Evolutionary conservation across 2,797 vertebrate species (phyloP).

Genomic region (Xenentodon cancila): DNA sequence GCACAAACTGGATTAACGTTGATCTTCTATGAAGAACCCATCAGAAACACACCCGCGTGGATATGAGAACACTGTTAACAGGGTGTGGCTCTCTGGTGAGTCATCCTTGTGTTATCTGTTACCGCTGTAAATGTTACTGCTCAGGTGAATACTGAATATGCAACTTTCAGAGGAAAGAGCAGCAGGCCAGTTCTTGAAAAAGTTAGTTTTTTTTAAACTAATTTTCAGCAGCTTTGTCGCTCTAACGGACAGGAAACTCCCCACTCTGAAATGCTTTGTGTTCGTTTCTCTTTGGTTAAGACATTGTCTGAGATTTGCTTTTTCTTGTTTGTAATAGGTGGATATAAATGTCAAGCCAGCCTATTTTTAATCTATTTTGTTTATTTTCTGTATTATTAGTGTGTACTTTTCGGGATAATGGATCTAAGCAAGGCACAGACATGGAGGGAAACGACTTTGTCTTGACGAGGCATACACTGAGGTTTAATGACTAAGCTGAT

Average conservation of each 20-base stretch:
- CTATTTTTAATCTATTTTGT: slow-evolving; percentile 5
- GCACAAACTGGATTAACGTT: too few species aligned
- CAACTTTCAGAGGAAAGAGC: neutral
- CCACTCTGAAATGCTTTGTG: neutral
- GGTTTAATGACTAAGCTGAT: neutral
- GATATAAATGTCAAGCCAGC: neutral
- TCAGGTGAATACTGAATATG: neutral
- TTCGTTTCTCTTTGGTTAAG: neutral
- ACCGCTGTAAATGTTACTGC: too few species aligned
- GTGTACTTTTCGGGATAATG: too few species aligned
- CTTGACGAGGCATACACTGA: neutral
- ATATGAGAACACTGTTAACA: too few species aligned
- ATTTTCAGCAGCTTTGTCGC: neutral
- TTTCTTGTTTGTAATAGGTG: too few species aligned
- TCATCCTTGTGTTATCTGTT: too few species aligned
- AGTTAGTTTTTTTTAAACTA: neutral
- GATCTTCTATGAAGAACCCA: too few species aligned
- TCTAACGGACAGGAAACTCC: neutral
- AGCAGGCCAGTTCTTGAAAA: neutral
- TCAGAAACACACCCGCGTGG: too few species aligned
- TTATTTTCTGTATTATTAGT: neutral
- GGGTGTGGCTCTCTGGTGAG: too few species aligned
- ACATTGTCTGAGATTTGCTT: neutral
- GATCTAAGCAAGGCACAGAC: neutral
- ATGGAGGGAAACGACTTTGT: slow-evolving; percentile 10